Base-by-base conservation (phyloP, 2,797 vertebrate genomes). In the Bradypodion ventrale region DNA sequence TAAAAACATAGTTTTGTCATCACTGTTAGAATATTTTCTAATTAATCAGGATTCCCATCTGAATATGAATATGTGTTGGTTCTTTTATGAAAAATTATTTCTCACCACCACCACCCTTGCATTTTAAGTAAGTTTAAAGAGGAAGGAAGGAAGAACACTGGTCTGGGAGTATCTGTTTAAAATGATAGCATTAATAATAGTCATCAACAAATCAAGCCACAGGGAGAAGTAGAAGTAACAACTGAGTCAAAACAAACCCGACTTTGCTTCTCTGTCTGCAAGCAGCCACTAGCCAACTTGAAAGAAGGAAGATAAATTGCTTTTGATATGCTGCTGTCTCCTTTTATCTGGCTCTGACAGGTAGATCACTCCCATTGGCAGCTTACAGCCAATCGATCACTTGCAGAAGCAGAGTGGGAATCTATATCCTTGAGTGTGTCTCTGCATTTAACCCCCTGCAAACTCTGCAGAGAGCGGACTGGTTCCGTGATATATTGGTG, bases 271-370 rank as follows among this genome's bases (percentile, higher is more conserved):
- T 21, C 9, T 37, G n/a, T 77, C 66, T n/a, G 9, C 27, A 74
- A 63, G 21, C n/a, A 37, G 27, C 27, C 27, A 23, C 40, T 40
- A 27, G 15, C n/a, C 59, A 80, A 63, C 85, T 19, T 10, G 29
- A 68, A 60, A n/a, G 68, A 44, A 78, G 66, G 76, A 83, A 83
- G 75, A 80, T 75, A 80, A 62, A 75, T 83, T 13, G 40, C 35
- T 27, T 72, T 62, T 74, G 16, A 73, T 35, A 68, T 29, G 25
- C 52, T 6, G 8, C 72, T 62, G 62, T 69, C 76, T 23, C 80
- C 52, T 80, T 69, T 74, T 37, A 70, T n/a, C 81, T 80, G 32
- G 49, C 25, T 29, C n/a, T 19, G 62, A 75, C 81, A 19, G 63
- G 46, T 44, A 49, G 42, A 80, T 69, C 70, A 65, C n/a, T 66